These are phyloP conservation scores for Abrostola tripartita DNA, from an alignment of 2,888 invertebrate species.

Conservation along the genomic window DNA sequence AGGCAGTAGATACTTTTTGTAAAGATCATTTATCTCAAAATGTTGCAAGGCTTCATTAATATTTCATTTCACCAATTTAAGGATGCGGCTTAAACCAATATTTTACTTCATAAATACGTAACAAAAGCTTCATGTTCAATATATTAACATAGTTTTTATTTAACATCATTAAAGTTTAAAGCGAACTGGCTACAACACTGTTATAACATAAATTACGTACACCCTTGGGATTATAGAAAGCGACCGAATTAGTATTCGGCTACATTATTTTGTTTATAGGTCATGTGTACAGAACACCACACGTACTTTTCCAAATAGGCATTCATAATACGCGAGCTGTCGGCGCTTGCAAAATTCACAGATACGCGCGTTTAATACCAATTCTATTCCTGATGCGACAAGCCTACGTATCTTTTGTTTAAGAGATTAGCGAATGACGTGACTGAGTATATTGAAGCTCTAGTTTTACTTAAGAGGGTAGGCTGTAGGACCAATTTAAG, in stretches of 20 bases:
- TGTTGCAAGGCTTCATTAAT: background rate
- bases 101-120: constrained; percentile 3
- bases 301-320: constrained; percentile 11
- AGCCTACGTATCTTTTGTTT: constrained; percentile 15
- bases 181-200: background rate
- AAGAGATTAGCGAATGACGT: constrained; percentile 8
- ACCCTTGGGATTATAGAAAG: constrained; percentile 15
- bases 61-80: background rate
- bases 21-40: background rate
- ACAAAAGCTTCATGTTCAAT: constrained; percentile 1
- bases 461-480: too few relatives aligned
- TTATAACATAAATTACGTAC: constrained; percentile 3
- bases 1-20: too few relatives aligned
- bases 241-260: constrained; percentile 22
- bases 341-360: constrained; percentile 7
- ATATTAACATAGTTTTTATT: constrained; percentile 10
- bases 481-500: too few relatives aligned
- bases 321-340: background rate
- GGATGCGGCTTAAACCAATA: background rate
- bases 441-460: background rate
- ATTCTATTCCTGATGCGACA: constrained; percentile 14
- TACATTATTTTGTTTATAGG: constrained; percentile 9
- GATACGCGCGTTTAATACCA: background rate
- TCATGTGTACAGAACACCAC: constrained; percentile 6
- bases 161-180: constrained; percentile 2